A percentile compares a stretch with the other conserved stretches of the same genome.
Conservation (phyloP, 2,888 invertebrate genomes). For the Phania funesta region DNA sequence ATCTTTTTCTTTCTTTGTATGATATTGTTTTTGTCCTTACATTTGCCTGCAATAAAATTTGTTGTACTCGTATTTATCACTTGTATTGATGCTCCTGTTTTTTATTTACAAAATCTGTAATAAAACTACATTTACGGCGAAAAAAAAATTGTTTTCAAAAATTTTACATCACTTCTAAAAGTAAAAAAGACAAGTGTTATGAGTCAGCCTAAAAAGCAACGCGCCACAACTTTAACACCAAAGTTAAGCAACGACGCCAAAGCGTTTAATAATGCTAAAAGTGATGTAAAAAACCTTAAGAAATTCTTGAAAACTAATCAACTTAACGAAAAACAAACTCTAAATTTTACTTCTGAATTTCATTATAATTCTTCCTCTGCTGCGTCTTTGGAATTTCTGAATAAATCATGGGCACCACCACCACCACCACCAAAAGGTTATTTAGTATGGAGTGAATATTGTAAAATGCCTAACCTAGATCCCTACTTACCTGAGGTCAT, state of each 20-base stretch:
- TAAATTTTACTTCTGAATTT: conserved; percentile 31
- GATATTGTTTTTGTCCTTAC: conserved; percentile 1
- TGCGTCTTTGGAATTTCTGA: conserved; percentile 22
- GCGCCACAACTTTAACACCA: conserved; percentile 15
- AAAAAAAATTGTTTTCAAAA: conserved; percentile 46
- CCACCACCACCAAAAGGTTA: conserved; percentile 76
- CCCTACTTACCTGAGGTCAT: conserved; percentile 82
- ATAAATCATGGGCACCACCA: background rate
- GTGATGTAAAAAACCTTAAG: conserved; percentile 15
- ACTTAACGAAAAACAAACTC: background rate
- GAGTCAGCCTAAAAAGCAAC: conserved; percentile 2
- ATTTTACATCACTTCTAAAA: conserved; percentile 58
- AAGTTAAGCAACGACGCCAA: background rate
- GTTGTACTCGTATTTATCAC: conserved; percentile 13
- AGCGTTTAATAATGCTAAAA: conserved; percentile 9
- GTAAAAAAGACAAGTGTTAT: background rate
- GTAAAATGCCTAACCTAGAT: conserved; percentile 84
- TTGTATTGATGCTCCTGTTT: conserved; percentile 20
- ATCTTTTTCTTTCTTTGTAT: conserved; percentile 17
- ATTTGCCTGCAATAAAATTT: background rate
- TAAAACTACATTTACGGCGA: background rate
- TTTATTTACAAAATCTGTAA: background rate
- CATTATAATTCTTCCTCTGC: background rate
- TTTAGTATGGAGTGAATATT: conserved; percentile 82
- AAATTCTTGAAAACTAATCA: conserved; percentile 26